Evolutionary conservation across 2,113 vertebrate species (phyloP), one percentile per base, ranked within the genome.

Genomic region (Argyrosomus japonicus): DNA sequence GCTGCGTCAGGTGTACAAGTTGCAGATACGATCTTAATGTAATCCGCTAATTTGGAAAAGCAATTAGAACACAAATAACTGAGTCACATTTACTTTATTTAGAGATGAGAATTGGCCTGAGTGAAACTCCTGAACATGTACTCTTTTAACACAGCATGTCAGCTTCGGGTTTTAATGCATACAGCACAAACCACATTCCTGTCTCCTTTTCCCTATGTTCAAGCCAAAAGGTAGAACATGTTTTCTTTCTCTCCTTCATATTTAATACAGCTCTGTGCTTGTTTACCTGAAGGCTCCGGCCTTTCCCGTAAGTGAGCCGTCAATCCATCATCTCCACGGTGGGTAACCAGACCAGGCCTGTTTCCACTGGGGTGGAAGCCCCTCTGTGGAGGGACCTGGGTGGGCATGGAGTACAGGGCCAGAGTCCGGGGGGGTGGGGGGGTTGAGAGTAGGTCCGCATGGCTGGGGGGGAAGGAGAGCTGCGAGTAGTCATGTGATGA

Each of bases 251-350:
- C 77, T 56, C 67, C 72, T 89, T 83, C 79, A 83, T 90, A 77
- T 93, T 92, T 86, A 88, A 88, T 79, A 76, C 87, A 90, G 82
- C 72, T 71, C 86, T 63, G 72, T 25, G 23, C 85, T 89, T 94
- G 93, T 95, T 95, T 94, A 93, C 87, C 84, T 91, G 88, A 93
- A 85, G 79, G 83, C 86, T 64, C 70, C 61, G 21, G 69, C 81
- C 81, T 88, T 90, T 90, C 86, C 84, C 74, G 76, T 90, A 89
- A 89, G 89, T 90, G 89, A 89, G 82, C 91, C 86, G 87, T 93
- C 91, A 93, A 94, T 95, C 94, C 88, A 93, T 95, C 94, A 94
- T 93, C 92, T 94, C 87, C 83, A 82, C 7, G 19, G 79, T 90
- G 83, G 91, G 89, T 89, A 89, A 91, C 88, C 85, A 91, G 87